Evolutionary conservation across 2,888 invertebrate genomes (phyloP).

Genomic region (Zele albiditarsus): DNA sequence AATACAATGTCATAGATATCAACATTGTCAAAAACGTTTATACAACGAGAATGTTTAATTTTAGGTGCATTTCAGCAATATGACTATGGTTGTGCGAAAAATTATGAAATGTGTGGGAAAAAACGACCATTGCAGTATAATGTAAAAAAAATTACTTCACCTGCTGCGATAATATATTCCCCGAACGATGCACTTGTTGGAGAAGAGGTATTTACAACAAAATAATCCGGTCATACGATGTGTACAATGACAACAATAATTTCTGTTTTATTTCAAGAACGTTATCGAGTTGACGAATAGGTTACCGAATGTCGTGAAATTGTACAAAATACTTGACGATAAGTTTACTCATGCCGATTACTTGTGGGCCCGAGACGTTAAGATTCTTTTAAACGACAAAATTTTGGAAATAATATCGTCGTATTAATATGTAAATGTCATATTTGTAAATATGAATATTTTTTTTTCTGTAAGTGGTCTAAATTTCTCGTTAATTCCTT

Average conservation of each 20-base stretch:
- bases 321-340: slow-evolving; percentile 40
- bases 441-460: background rate
- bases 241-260: background rate
- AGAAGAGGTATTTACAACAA: slow-evolving; percentile 38
- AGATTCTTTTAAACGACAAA: slow-evolving; percentile 48
- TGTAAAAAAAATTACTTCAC: slow-evolving; percentile 50
- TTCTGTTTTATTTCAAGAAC: slow-evolving; percentile 46
- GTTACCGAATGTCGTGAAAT: slow-evolving; percentile 47
- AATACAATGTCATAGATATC: background rate
- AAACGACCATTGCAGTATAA: slow-evolving; percentile 51
- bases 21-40: background rate
- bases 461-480: background rate
- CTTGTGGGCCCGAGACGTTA: slow-evolving; percentile 49
- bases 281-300: slow-evolving; percentile 42
- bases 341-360: slow-evolving; percentile 48
- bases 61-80: slow-evolving; percentile 47
- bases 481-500: background rate
- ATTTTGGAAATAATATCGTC: slow-evolving; percentile 42
- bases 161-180: slow-evolving; percentile 55
- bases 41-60: slow-evolving; percentile 24
- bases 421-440: slow-evolving; percentile 15
- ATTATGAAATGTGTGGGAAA: slow-evolving; percentile 48
- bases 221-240: background rate
- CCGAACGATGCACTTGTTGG: slow-evolving; percentile 49
- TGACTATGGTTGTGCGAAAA: slow-evolving; percentile 50